A percentile compares a stretch with the other conserved stretches of the same genome.
phyloP scores from a whole-genome alignment of 2,113 vertebrate genomes.

The Oenanthe oenanthe region DNA sequence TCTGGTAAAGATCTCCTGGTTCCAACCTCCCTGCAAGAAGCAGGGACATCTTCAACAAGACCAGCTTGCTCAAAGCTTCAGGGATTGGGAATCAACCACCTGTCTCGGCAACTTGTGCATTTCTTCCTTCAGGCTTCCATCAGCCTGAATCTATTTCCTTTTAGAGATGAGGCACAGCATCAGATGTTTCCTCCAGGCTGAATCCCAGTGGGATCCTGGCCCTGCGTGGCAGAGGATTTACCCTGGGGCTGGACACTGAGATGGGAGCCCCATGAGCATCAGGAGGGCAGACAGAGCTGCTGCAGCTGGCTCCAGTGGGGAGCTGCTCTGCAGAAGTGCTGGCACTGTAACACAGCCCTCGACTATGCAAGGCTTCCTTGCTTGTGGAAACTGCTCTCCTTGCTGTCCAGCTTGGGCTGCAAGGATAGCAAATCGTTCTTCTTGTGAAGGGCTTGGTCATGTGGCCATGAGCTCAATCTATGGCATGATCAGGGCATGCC shows the following conservation, averaged over 20 bases:
- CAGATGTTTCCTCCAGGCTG: neutral
- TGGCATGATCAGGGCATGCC: neutral
- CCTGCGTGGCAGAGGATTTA: neutral
- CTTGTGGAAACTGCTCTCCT: neutral
- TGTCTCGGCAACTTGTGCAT: neutral
- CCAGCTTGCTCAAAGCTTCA: neutral
- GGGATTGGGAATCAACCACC: neutral
- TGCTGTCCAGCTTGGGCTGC: neutral
- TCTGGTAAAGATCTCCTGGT: neutral
- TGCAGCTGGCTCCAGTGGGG: neutral
- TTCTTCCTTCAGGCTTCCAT: neutral
- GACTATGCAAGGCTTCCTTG: neutral
- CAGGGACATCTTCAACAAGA: neutral
- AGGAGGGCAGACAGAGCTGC: neutral
- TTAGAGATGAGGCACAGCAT: neutral
- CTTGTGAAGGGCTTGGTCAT: fast-evolving
- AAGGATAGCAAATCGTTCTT: neutral
- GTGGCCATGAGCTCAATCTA: neutral
- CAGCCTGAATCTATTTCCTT: neutral
- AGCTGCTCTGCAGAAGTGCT: neutral
- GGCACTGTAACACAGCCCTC: fast-evolving
- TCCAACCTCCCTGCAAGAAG: neutral
- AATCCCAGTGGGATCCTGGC: neutral
- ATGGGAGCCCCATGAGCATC: fast-evolving
- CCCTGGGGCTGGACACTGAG: neutral